Evolutionary conservation across 2,888 invertebrate genomes (phyloP).

Genomic region (Zonitis immaculata): DNA sequence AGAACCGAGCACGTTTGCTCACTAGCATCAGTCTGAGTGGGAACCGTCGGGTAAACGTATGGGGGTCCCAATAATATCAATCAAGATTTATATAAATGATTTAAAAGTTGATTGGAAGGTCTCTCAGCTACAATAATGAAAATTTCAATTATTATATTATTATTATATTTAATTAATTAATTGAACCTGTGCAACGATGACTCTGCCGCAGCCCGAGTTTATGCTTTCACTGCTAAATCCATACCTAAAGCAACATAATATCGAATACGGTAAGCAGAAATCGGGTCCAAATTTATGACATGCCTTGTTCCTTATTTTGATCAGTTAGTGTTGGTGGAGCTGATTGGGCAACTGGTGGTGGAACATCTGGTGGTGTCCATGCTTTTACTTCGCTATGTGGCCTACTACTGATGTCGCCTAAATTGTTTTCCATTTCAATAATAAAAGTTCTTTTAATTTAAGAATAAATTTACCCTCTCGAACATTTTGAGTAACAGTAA

Average conservation of each 20-base stretch:
- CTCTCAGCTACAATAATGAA: slow-evolving; percentile 21
- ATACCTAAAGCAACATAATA: slow-evolving; percentile 48
- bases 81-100: slow-evolving; percentile 4
- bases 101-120: slow-evolving; percentile 21
- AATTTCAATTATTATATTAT: neutral
- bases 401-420: slow-evolving; percentile 75
- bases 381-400: slow-evolving; percentile 86
- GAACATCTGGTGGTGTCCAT: slow-evolving; percentile 61
- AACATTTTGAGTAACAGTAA: slow-evolving; percentile 89
- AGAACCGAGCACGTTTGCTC: slow-evolving; percentile 7
- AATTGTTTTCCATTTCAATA: slow-evolving; percentile 3
- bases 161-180: slow-evolving; percentile 1
- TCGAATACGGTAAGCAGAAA: slow-evolving; percentile 47
- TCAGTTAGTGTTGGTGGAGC: slow-evolving; percentile 63
- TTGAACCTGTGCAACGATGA: slow-evolving; percentile 44
- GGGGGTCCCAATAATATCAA: slow-evolving; percentile 1
- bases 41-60: slow-evolving; percentile 6
- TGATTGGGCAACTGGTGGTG: slow-evolving; percentile 62
- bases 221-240: slow-evolving; percentile 46
- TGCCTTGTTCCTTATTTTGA: slow-evolving; percentile 55
- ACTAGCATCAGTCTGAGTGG: slow-evolving; percentile 14
- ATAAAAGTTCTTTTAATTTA: neutral
- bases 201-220: slow-evolving; percentile 43
- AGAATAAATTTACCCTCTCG: slow-evolving; percentile 58
- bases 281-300: slow-evolving; percentile 44